Conservation (phyloP, 1,140 invertebrate genomes). For the Camponotus pennsylvanicus region DNA sequence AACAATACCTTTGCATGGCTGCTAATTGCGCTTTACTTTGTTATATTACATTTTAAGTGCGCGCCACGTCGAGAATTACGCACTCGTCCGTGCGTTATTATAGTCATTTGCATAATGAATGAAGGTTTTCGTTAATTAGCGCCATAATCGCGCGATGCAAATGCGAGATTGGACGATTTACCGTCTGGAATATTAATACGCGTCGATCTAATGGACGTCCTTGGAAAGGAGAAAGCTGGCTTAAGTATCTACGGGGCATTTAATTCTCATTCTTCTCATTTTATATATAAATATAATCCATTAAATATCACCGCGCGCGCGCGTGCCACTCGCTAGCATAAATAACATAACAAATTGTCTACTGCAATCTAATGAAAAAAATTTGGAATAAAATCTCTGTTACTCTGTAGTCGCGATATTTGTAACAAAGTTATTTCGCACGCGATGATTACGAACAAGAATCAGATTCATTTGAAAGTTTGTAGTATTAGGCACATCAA, state of each 20-base stretch:
- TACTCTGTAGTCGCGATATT: background rate
- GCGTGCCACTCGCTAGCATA: background rate
- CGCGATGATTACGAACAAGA: no score
- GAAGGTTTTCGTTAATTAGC: conserved; percentile 81
- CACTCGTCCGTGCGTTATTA: conserved; percentile 78
- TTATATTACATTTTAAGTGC: conserved; percentile 78
- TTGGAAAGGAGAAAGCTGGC: conserved; percentile 44
- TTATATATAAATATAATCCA: background rate
- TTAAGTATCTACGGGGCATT: conserved; percentile 30
- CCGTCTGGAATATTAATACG: conserved; percentile 77
- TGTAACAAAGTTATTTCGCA: background rate
- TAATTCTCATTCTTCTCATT: background rate
- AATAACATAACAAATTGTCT: conserved; percentile 16
- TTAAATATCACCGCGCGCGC: background rate
- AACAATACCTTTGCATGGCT: conserved; percentile 73
- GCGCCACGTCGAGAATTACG: conserved; percentile 72
- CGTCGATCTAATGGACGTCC: conserved; percentile 12
- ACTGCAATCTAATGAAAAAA: background rate
- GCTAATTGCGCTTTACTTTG: conserved; percentile 78
- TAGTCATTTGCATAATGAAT: conserved; percentile 82
- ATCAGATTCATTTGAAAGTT: background rate
- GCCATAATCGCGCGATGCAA: conserved; percentile 78
- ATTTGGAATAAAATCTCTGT: background rate
- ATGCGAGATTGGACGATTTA: conserved; percentile 75
- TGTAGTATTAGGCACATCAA: background rate